A percentile compares a stretch with the other conserved stretches of the same genome.
phyloP scores from a whole-genome alignment of 2,797 vertebrate genomes.

The Silurus aristotelis region DNA sequence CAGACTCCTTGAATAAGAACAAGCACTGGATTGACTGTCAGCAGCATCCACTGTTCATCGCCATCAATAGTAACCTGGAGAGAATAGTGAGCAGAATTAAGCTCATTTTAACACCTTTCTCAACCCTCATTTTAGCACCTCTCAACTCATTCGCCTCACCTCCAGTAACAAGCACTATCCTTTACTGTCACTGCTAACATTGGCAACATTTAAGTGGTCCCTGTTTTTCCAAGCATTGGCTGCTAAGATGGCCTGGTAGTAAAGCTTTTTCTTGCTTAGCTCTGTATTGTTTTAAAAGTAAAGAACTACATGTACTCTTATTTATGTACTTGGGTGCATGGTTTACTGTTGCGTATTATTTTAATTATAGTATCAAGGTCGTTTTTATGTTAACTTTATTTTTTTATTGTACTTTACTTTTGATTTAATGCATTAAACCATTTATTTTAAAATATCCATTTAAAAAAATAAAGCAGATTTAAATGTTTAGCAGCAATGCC shows the following conservation, averaged over 20 bases:
- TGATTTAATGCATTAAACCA: neutral
- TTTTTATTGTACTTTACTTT: neutral
- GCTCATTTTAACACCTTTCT: neutral
- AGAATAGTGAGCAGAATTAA: neutral
- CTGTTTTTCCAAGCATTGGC: neutral
- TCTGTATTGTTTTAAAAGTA: neutral
- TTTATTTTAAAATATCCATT: neutral
- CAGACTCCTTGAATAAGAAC: constrained; percentile 1
- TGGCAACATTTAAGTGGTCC: neutral
- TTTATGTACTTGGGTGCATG: neutral
- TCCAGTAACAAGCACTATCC: neutral
- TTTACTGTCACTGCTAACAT: neutral
- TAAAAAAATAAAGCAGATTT: neutral
- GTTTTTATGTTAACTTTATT: neutral
- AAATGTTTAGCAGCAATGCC: neutral
- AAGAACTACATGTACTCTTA: neutral
- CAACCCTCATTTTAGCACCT: neutral
- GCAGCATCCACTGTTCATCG: neutral
- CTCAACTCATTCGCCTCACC: neutral
- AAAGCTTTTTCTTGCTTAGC: neutral
- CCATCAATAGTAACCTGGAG: neutral
- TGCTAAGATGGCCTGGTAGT: neutral
- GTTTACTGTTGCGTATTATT: neutral
- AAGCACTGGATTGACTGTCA: neutral
- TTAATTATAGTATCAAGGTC: neutral